Evolutionary conservation across 2,888 invertebrate species (phyloP), one percentile per base, ranked within the genome.

Genomic region (Cataglyphis cursor): DNA sequence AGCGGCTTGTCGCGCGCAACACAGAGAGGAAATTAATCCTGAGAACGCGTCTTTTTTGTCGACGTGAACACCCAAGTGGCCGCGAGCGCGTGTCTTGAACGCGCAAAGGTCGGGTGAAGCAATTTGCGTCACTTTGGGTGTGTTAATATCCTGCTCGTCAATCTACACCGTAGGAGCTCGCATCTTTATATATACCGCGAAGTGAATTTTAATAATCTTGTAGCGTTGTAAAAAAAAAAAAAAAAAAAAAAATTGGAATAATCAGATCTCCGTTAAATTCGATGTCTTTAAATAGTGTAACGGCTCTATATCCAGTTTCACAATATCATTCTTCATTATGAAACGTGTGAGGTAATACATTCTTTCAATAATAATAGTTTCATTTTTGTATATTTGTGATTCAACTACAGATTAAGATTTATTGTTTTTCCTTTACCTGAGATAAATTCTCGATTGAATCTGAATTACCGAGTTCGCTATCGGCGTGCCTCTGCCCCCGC

Each of bases 101-200:
- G 31, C 51, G 76, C 72, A 54, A 73, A 73, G 81, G 57, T 65
- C 28, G 59, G 21, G 24, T 61, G n/a, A 66, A 4, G 75, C 78
- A 90, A 92, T 92, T 92, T 91, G 89, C 92, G 91, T 92, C 87
- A 82, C 64, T 84, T 81, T 81, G 84, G 81, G 83, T 80, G 87
- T 85, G 89, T 89, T 90, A 89, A 91, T 92, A 65, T 57, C 41
- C 78, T 51, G 61, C 59, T 85, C 44, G 75, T 54, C 31, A 44
- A 48, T 15, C n/a, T 66, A 28, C 8, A 65, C 8, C 8, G 8
- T 65, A 6, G 10, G 8, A 41, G 31, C 18, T 64, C 21, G 21
- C 31, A n/a, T 24, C 12, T 31, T 12, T 66, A 15, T 41, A 15
- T 66, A 15, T 41, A 15, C 41, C 3, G 8, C 44, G 21, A 38